These are phyloP conservation scores for Anoplopoma fimbria DNA, from an alignment of 2,113 vertebrate genomes.

Conservation along the genomic window DNA sequence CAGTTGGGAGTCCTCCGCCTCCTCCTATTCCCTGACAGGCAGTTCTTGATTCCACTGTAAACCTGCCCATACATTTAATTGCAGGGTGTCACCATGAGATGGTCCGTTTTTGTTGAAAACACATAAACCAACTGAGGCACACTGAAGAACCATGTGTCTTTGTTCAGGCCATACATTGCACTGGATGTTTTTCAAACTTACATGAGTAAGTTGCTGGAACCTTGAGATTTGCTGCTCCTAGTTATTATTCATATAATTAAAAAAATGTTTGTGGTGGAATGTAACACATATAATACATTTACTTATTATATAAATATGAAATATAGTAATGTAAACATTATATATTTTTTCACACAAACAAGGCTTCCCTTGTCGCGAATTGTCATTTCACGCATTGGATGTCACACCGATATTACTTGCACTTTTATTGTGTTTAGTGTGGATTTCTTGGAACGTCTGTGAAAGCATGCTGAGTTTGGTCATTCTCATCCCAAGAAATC, in stretches of 20 bases:
- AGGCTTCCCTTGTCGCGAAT: no score
- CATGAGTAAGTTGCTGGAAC: no score
- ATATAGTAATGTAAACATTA: no score
- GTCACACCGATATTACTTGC: neutral
- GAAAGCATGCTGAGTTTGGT: neutral
- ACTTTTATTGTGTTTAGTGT: neutral
- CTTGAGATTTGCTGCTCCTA: neutral
- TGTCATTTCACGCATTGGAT: no score
- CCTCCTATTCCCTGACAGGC: no score
- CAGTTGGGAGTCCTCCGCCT: no score
- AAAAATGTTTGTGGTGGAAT: neutral
- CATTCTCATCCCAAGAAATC: neutral
- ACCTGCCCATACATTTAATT: no score
- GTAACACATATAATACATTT: neutral
- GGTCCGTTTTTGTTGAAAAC: no score
- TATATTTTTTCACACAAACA: neutral
- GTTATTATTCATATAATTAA: neutral
- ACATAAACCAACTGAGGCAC: no score
- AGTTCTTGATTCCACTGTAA: no score
- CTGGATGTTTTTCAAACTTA: neutral
- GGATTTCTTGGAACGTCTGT: neutral
- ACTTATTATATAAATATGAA: no score
- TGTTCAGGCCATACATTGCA: neutral
- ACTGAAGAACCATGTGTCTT: neutral
- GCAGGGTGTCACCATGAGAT: no score